Conservation (phyloP, 2,113 vertebrate genomes). For the Gymnocephalus cernua region DNA sequence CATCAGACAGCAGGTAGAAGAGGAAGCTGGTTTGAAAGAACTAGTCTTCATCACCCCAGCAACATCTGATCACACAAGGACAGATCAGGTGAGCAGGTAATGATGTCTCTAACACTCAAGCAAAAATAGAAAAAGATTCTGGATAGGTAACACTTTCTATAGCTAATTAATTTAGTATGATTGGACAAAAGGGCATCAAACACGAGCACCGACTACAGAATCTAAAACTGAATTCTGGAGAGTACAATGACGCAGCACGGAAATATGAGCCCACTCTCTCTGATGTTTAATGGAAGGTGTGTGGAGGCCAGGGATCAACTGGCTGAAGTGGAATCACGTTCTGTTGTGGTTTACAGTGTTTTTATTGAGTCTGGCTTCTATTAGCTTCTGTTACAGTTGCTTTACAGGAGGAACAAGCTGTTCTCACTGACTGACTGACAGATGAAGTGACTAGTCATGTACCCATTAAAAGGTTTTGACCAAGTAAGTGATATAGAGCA, state of each 20-base stretch:
- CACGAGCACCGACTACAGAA: not conserved
- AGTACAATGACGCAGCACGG: not conserved
- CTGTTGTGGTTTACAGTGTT: constrained; percentile 1
- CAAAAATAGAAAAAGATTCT: not conserved
- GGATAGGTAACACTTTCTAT: not conserved
- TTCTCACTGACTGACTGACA: not conserved
- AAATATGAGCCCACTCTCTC: not conserved
- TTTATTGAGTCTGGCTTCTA: constrained; percentile 40
- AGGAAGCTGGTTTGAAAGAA: not conserved
- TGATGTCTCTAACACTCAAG: not conserved
- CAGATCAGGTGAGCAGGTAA: not conserved
- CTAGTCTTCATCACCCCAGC: not conserved
- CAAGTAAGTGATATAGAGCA: not conserved
- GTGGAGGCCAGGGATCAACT: constrained; percentile 3
- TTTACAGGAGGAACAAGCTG: not conserved
- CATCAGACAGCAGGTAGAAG: not conserved
- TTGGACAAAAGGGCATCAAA: no score
- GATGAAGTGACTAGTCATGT: not conserved
- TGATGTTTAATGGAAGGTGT: constrained; percentile 33
- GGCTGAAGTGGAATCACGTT: constrained; percentile 8
- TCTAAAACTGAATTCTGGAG: not conserved
- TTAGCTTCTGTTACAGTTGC: constrained; percentile 20
- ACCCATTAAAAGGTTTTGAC: not conserved
- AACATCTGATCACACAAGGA: not conserved
- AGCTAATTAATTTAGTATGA: no score